These are phyloP conservation scores for Dynastes maya DNA, from an alignment of 2,888 invertebrate species.

Conservation along the genomic window DNA sequence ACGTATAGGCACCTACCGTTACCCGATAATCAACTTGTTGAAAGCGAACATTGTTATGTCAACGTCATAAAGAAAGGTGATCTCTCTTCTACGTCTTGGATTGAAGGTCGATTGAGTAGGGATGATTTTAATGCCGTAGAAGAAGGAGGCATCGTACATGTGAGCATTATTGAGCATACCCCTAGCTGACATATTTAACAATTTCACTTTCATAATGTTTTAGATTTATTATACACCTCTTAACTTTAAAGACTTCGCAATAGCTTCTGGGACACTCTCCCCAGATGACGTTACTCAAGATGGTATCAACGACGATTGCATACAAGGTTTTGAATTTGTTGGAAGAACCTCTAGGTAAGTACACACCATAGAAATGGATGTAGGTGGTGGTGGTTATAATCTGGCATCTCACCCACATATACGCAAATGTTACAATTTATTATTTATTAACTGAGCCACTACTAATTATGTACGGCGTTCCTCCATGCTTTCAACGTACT, in stretches of 20 bases:
- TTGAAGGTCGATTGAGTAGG: conserved; percentile 77
- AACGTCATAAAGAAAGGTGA: conserved; percentile 88
- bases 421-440: no score
- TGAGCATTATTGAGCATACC: conserved; percentile 27
- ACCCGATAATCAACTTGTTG: conserved; percentile 70
- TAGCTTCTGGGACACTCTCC: conserved; percentile 90
- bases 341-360: conserved; percentile 67
- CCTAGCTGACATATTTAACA: conserved; percentile 15
- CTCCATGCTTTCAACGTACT: no score
- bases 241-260: conserved; percentile 96
- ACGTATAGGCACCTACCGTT: conserved; percentile 87
- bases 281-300: conserved; percentile 85
- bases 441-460: no score
- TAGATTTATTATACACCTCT: conserved; percentile 87
- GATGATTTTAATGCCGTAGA: conserved; percentile 56
- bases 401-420: no score
- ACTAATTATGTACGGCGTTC: no score
- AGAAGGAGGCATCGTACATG: conserved; percentile 53
- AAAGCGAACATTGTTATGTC: conserved; percentile 81
- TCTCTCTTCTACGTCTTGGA: conserved; percentile 87
- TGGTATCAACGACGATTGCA: conserved; percentile 71
- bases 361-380: no score
- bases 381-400: no score
- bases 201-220: conserved; percentile 47
- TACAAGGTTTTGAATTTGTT: conserved; percentile 76